A percentile compares a stretch with the other conserved stretches of the same genome.
Conservation (phyloP, 2,113 vertebrate genomes). For the Mesembrinibis cayennensis region DNA sequence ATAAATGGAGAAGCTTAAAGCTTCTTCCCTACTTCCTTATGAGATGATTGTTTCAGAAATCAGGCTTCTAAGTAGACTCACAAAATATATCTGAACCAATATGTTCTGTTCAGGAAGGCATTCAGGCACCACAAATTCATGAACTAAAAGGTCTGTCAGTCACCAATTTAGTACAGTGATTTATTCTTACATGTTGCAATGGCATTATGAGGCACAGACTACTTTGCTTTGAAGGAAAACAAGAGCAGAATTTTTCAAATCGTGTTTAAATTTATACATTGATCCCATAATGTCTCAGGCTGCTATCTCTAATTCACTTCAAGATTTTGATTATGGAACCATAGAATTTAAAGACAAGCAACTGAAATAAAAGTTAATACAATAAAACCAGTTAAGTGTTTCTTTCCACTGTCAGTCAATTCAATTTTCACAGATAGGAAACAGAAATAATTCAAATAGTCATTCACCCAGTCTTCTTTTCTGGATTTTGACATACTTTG, state of each 20-base stretch:
- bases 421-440: slow-evolving; percentile 31
- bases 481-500: slow-evolving; percentile 29
- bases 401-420: slow-evolving; percentile 15
- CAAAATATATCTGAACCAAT: neutral
- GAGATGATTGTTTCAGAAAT: neutral
- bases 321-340: slow-evolving; percentile 9
- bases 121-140: neutral
- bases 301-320: neutral
- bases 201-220: neutral
- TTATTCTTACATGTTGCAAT: slow-evolving; percentile 1
- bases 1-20: neutral
- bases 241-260: slow-evolving; percentile 9
- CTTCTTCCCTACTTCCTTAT: neutral
- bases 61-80: neutral
- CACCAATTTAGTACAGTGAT: neutral
- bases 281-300: neutral
- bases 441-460: slow-evolving; percentile 24
- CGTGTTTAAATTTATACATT: neutral
- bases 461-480: neutral
- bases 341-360: neutral
- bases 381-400: slow-evolving; percentile 11
- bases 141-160: neutral
- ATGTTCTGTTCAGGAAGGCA: neutral
- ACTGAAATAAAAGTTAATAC: slow-evolving; percentile 24
- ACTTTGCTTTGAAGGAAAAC: slow-evolving; percentile 6